Percentiles rank a stretch among this genome's conserved stretches.
These are phyloP conservation scores for Nothobranchius kuhntae DNA, from an alignment of 2,113 vertebrate species.

Conservation along the genomic window DNA sequence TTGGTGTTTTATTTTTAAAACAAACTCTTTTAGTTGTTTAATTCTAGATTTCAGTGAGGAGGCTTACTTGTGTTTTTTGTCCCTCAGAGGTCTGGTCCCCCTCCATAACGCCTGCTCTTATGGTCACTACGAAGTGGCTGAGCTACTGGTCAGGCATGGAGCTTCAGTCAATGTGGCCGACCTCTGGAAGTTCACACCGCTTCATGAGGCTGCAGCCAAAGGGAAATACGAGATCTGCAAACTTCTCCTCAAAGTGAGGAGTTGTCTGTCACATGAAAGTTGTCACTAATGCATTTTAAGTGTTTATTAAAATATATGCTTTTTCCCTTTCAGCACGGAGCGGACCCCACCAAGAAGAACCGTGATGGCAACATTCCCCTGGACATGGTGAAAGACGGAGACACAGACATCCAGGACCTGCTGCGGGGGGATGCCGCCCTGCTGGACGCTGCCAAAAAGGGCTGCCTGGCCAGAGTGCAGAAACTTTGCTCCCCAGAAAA, in stretches of 20 bases:
- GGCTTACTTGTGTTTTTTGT: slow-evolving; percentile 2
- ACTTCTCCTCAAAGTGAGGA: slow-evolving; percentile 87
- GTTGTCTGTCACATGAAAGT: neutral
- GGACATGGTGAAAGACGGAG: slow-evolving; percentile 97
- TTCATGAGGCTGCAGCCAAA: slow-evolving; percentile 98
- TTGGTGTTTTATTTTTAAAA: slow-evolving; percentile 50
- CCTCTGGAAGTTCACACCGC: slow-evolving; percentile 97
- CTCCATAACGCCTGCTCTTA: slow-evolving; percentile 99
- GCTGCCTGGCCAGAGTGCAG: slow-evolving; percentile 95
- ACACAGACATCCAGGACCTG: slow-evolving; percentile 98
- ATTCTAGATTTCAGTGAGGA: neutral
- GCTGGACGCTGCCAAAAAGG: slow-evolving; percentile 97
- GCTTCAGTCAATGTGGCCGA: slow-evolving; percentile 98
- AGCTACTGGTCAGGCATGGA: slow-evolving; percentile 93
- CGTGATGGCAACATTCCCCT: slow-evolving; percentile 96
- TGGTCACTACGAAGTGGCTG: slow-evolving; percentile 97
- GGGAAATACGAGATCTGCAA: slow-evolving; percentile 99
- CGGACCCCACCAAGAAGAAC: slow-evolving; percentile 98
- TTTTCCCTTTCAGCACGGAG: slow-evolving; percentile 84
- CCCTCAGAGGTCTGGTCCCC: slow-evolving; percentile 90
- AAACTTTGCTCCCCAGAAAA: slow-evolving; percentile 97
- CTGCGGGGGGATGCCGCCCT: slow-evolving; percentile 93
- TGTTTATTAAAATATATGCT: neutral
- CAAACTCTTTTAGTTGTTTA: neutral
- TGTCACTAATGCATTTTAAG: neutral